phyloP scores from a whole-genome alignment of 2,797 vertebrate species.

The Typhlichthys subterraneus region DNA sequence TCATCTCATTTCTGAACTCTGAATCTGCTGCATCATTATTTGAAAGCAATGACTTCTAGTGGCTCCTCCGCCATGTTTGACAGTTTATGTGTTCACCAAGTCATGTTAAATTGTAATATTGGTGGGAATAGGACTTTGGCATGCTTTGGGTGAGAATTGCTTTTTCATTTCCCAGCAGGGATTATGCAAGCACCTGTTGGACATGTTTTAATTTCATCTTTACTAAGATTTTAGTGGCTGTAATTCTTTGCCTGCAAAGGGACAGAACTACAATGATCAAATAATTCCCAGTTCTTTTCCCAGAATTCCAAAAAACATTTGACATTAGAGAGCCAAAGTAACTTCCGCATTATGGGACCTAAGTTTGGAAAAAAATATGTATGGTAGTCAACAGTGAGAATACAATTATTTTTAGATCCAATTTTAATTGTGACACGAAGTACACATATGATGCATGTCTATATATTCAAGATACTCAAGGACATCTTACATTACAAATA shows the following conservation, averaged over 20 bases:
- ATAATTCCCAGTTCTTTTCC: no score
- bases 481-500: no score
- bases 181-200: slow-evolving; percentile 3
- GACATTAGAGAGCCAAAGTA: no score
- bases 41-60: slow-evolving; percentile 34
- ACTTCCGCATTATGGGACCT: no score
- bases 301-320: no score
- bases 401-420: no score
- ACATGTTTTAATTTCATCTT: slow-evolving; percentile 3
- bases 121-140: slow-evolving; percentile 26
- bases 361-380: no score
- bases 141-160: slow-evolving; percentile 21
- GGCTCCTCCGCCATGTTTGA: slow-evolving; percentile 54
- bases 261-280: no score
- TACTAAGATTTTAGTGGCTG: background rate
- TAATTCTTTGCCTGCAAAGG: background rate
- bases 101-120: slow-evolving; percentile 25
- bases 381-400: no score
- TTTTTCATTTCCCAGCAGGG: slow-evolving; percentile 7
- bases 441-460: background rate
- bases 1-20: slow-evolving; percentile 66
- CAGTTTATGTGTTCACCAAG: slow-evolving; percentile 33
- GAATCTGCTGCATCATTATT: slow-evolving; percentile 65
- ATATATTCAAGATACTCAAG: no score
- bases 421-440: no score